These are phyloP conservation scores for Raja brachyura DNA, from an alignment of 2,113 vertebrate species.

Conservation along the genomic window DNA sequence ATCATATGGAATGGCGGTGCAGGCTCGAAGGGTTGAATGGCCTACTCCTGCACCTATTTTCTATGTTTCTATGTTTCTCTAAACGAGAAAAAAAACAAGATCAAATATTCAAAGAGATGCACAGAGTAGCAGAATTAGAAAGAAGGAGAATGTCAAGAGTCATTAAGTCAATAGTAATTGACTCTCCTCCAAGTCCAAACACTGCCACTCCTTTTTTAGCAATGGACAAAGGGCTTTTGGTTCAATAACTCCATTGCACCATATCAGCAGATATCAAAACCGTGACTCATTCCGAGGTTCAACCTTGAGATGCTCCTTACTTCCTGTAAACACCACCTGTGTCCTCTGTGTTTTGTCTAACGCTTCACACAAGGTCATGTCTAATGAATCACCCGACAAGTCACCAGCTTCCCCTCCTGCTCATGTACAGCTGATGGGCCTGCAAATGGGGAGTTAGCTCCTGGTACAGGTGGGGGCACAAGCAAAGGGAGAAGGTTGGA, in stretches of 20 bases:
- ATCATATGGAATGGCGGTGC: too few relatives aligned
- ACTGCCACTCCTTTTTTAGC: neutral
- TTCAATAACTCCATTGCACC: neutral
- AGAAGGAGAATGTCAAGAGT: neutral
- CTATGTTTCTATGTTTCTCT: too few relatives aligned
- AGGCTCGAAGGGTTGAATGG: too few relatives aligned
- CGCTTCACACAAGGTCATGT: conserved; percentile 21
- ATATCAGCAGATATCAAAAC: neutral
- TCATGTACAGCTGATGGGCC: neutral
- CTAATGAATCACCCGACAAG: neutral
- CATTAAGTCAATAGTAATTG: neutral
- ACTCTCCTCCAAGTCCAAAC: neutral
- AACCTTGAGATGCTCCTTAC: conserved; percentile 33
- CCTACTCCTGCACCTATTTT: too few relatives aligned
- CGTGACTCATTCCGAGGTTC: neutral
- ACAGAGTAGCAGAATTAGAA: neutral
- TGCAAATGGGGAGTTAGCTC: neutral
- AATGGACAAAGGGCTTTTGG: neutral
- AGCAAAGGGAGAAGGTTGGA: neutral
- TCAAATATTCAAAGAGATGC: neutral
- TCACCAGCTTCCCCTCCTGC: conserved; percentile 1
- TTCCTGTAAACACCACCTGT: conserved; percentile 34
- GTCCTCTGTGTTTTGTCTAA: conserved; percentile 23
- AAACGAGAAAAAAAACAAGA: too few relatives aligned
- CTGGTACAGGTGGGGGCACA: neutral